Evolutionary conservation across 2,888 invertebrate species (phyloP).

Genomic region (Xylocampa areola): DNA sequence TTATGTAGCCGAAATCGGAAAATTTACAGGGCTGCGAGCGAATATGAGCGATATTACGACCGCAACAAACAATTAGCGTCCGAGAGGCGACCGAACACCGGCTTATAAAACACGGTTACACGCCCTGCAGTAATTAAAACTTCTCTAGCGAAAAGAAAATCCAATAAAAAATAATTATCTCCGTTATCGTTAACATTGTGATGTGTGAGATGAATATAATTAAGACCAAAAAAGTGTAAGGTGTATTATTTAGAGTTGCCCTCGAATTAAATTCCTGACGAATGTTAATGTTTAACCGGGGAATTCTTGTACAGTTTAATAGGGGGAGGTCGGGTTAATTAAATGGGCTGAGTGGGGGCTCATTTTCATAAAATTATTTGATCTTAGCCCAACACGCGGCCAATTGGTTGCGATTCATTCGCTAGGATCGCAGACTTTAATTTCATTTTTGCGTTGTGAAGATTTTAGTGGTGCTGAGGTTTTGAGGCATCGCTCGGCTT

Average conservation of each 20-base stretch:
- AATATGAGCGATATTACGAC: conserved; percentile 76
- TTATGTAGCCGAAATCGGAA: conserved; percentile 71
- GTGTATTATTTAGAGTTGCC: conserved; percentile 78
- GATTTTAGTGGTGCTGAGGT: conserved; percentile 58
- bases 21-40: conserved; percentile 69
- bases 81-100: conserved; percentile 60
- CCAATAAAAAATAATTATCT: conserved; percentile 82
- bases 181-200: conserved; percentile 72
- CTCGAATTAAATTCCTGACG: conserved; percentile 85
- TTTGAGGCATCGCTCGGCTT: conserved; percentile 61
- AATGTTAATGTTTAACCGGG: conserved; percentile 87
- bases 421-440: conserved; percentile 75
- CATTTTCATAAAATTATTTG: conserved; percentile 89
- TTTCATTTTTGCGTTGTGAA: conserved; percentile 77
- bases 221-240: conserved; percentile 77
- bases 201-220: conserved; percentile 76
- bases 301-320: conserved; percentile 87
- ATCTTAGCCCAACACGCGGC: conserved; percentile 79
- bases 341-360: conserved; percentile 85
- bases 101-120: conserved; percentile 71
- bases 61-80: conserved; percentile 80
- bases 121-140: conserved; percentile 81
- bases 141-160: conserved; percentile 82
- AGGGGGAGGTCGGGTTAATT: conserved; percentile 87
- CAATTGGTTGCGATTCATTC: conserved; percentile 79